Conservation (phyloP, 2,113 vertebrate genomes). For the Gila orcuttii region DNA sequence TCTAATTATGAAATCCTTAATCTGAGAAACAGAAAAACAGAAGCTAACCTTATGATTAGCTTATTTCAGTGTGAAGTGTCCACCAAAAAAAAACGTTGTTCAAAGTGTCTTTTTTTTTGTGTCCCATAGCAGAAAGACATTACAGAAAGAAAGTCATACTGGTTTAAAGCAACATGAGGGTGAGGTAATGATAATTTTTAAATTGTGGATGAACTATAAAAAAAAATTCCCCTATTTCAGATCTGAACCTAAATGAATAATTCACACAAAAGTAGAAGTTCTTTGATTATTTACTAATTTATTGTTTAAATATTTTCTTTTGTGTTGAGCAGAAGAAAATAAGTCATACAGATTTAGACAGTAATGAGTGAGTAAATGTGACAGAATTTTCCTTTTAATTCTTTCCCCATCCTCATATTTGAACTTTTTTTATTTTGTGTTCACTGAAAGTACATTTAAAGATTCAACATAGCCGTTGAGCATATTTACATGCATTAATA, state of each 20-base stretch:
- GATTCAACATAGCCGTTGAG: background rate
- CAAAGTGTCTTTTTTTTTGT: no score
- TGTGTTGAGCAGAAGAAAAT: background rate
- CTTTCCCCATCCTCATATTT: no score
- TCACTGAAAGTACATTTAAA: background rate
- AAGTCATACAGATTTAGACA: background rate
- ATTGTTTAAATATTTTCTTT: no score
- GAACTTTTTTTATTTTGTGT: background rate
- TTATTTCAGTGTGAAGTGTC: conserved; percentile 43
- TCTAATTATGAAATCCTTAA: background rate
- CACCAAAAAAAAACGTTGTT: background rate
- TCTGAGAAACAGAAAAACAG: background rate
- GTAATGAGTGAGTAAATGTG: background rate
- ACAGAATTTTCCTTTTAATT: background rate
- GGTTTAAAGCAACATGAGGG: no score
- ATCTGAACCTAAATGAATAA: no score
- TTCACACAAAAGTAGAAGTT: no score
- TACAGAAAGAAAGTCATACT: no score
- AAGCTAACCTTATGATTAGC: conserved; percentile 53
- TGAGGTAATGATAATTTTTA: no score
- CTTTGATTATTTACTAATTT: no score
- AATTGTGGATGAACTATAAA: no score
- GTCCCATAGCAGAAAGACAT: no score
- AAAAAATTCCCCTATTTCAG: no score
- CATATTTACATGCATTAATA: background rate